phyloP scores from a whole-genome alignment of 92 coral and sea anemone species.

The Blastomussa wellsi region DNA sequence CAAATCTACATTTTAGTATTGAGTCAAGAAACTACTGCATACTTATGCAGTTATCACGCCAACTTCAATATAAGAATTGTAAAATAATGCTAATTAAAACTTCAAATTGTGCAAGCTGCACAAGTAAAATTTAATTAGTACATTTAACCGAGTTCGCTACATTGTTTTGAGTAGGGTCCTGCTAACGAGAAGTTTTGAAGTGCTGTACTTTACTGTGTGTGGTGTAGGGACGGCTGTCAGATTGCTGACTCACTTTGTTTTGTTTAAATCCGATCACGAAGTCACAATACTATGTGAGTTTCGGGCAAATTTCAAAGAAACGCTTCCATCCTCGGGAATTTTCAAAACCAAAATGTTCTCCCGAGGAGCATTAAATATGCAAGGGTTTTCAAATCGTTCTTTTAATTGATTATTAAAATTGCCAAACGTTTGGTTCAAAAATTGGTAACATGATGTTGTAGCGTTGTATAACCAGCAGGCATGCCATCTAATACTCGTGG shows the following conservation, averaged over 20 bases:
- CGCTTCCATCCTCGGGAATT: not conserved
- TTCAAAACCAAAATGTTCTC: not conserved
- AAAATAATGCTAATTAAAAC: no score
- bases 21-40: no score
- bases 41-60: no score
- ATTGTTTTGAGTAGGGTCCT: not conserved
- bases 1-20: no score
- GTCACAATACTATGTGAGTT: not conserved
- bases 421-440: not conserved
- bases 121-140: not conserved
- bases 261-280: not conserved
- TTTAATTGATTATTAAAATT: not conserved
- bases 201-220: not conserved
- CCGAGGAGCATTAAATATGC: not conserved
- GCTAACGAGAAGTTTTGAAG: not conserved
- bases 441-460: not conserved
- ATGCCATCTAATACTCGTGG: not conserved
- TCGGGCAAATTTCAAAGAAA: not conserved
- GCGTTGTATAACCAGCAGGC: not conserved
- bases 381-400: not conserved
- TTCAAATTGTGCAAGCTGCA: no score
- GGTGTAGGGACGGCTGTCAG: not conserved
- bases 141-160: not conserved
- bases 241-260: not conserved
- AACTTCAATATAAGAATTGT: no score